Percentiles rank a stretch among this genome's conserved stretches.
phyloP scores from a whole-genome alignment of 2,888 invertebrate genomes.

The Polymixis flavicincta region DNA sequence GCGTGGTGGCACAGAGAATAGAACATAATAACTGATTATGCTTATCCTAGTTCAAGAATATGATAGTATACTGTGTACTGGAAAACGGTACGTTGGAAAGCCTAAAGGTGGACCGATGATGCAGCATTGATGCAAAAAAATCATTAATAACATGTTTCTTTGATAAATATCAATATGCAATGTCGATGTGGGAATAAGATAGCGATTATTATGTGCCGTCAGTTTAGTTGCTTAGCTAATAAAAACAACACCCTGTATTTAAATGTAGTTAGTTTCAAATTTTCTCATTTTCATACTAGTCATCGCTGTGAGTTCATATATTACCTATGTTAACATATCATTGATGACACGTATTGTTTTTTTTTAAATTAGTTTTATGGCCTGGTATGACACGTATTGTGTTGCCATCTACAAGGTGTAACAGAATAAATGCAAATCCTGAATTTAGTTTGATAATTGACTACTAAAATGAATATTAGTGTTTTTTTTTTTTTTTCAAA shows the following conservation, averaged over 20 bases:
- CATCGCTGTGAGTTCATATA: conserved; percentile 53
- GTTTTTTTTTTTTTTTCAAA: too few relatives aligned
- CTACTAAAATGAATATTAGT: too few relatives aligned
- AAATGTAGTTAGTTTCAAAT: conserved; percentile 44
- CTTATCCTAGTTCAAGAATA: too few relatives aligned
- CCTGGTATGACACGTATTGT: not conserved
- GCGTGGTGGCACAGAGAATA: too few relatives aligned
- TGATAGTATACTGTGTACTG: too few relatives aligned
- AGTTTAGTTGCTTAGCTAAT: not conserved
- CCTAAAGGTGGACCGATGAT: too few relatives aligned
- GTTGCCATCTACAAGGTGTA: not conserved
- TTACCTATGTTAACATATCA: not conserved
- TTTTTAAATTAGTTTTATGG: too few relatives aligned
- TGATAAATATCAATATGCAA: not conserved
- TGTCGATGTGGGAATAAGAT: not conserved
- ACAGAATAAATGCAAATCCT: too few relatives aligned
- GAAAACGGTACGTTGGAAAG: too few relatives aligned
- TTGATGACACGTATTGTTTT: not conserved
- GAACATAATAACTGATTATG: too few relatives aligned
- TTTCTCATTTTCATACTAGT: conserved; percentile 50
- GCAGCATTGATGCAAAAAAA: too few relatives aligned
- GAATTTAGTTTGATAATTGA: too few relatives aligned
- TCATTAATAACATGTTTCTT: not conserved
- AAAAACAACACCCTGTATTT: conserved; percentile 38
- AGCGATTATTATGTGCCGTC: not conserved